Evolutionary conservation across 2,888 invertebrate species (phyloP).

Genomic region (Catocala nupta): DNA sequence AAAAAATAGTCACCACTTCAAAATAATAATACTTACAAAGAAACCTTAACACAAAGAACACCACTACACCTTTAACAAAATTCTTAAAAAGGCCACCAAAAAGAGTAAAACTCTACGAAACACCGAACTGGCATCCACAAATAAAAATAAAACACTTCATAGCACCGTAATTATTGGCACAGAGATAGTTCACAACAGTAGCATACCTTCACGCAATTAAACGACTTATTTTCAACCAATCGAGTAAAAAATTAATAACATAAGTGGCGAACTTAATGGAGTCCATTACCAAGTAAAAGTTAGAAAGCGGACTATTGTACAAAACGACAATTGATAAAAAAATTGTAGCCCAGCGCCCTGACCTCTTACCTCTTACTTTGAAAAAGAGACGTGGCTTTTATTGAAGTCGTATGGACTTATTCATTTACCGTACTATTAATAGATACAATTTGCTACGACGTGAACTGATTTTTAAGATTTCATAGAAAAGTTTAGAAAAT

Average conservation of each 20-base stretch:
- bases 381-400: constrained; percentile 23
- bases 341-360: constrained; percentile 60
- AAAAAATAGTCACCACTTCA: no score
- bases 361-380: constrained; percentile 73
- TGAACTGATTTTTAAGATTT: not conserved
- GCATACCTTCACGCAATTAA: constrained; percentile 53
- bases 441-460: constrained; percentile 23
- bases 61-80: constrained; percentile 3
- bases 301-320: constrained; percentile 70
- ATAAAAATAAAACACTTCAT: constrained; percentile 1
- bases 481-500: no score
- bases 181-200: constrained; percentile 39
- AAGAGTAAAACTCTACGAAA: no score
- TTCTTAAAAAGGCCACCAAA: not conserved
- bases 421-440: not conserved
- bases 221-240: constrained; percentile 42
- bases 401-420: not conserved
- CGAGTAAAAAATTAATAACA: constrained; percentile 56
- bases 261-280: constrained; percentile 64
- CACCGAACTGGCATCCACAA: not conserved
- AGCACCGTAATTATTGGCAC: constrained; percentile 23
- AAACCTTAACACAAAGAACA: not conserved
- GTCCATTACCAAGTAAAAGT: constrained; percentile 73
- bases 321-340: constrained; percentile 76
- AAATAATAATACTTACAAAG: no score